These are phyloP conservation scores for Gallinago solitaria DNA, from an alignment of 2,797 vertebrate genomes.

Conservation along the genomic window DNA sequence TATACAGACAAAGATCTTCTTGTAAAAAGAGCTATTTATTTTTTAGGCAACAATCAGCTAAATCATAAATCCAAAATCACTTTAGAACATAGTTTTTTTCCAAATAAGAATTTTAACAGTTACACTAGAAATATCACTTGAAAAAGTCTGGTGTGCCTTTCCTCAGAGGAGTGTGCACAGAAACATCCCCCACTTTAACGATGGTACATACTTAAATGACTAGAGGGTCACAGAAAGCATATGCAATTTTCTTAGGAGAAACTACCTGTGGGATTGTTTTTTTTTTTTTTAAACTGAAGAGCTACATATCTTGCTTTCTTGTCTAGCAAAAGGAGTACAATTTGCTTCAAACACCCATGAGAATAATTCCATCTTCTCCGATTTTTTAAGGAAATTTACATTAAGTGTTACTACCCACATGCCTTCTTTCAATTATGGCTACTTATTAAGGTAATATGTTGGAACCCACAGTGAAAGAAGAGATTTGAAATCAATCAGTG, in stretches of 20 bases:
- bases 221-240: background rate
- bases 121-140: background rate
- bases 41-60: background rate
- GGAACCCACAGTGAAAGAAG: background rate
- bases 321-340: background rate
- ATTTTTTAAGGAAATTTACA: background rate
- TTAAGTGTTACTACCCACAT: background rate
- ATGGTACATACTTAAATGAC: fast-evolving
- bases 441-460: background rate
- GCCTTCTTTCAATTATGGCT: background rate
- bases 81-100: background rate
- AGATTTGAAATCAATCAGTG: background rate
- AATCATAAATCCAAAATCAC: background rate
- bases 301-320: background rate
- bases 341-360: background rate
- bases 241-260: background rate
- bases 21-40: background rate
- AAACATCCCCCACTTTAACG: background rate
- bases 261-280: background rate
- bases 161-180: fast-evolving
- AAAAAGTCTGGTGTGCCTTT: background rate
- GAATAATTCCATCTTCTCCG: background rate
- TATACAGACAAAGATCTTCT: background rate
- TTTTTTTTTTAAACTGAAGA: background rate
- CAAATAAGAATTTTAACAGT: background rate